Conservation (phyloP, 2,797 vertebrate species). For the Cuniculus paca region DNA sequence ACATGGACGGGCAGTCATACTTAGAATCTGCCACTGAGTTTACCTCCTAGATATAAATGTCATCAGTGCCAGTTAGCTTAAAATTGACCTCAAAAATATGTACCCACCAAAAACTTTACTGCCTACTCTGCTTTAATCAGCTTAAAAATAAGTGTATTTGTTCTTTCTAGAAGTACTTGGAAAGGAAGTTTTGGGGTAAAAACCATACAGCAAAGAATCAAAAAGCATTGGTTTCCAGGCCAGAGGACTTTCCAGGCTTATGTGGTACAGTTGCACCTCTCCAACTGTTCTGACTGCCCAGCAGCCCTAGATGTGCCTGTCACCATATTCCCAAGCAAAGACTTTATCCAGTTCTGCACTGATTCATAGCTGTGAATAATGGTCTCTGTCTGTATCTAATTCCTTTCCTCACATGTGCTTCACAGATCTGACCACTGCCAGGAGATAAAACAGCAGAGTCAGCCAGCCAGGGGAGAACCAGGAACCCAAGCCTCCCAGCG, state of each 20-base stretch:
- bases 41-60: neutral
- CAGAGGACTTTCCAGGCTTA: no score
- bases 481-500: no score
- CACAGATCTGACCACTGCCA: neutral
- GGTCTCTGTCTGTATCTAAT: neutral
- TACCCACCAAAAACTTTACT: neutral
- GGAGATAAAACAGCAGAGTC: accelerated
- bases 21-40: neutral
- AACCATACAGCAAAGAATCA: neutral
- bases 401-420: neutral
- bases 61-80: neutral
- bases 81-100: neutral
- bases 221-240: neutral
- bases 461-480: no score
- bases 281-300: neutral
- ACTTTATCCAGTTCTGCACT: neutral
- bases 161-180: neutral
- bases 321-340: neutral
- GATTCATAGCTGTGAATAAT: neutral
- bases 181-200: conserved; percentile 17
- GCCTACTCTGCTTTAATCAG: neutral
- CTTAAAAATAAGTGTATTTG: neutral
- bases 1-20: neutral
- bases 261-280: neutral
- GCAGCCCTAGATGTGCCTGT: neutral